Conservation (phyloP, 2,113 vertebrate genomes). For the Aptenodytes patagonicus region DNA sequence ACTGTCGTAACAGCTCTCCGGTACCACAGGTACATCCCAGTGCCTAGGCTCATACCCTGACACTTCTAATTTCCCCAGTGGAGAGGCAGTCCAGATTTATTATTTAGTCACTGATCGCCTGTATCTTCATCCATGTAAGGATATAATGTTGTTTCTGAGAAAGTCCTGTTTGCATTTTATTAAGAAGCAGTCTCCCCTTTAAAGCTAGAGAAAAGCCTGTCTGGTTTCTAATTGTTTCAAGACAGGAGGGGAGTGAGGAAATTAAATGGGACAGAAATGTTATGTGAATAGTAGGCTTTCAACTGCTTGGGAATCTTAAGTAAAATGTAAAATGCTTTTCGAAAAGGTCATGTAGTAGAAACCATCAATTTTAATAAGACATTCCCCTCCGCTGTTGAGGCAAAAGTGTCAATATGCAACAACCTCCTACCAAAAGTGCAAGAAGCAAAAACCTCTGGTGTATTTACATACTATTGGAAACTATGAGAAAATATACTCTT, state of each 20-base stretch:
- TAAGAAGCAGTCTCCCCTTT: not conserved
- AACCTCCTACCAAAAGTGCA: not conserved
- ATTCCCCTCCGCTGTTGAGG: not conserved
- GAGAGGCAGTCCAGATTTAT: not conserved
- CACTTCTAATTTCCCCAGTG: not conserved
- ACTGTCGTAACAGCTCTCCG: not conserved
- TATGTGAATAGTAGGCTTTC: not conserved
- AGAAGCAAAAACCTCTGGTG: not conserved
- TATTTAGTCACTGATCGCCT: not conserved
- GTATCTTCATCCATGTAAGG: not conserved
- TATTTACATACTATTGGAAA: not conserved
- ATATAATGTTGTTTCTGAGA: not conserved
- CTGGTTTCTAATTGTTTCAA: not conserved
- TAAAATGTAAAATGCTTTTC: constrained; percentile 15
- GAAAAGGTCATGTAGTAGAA: constrained; percentile 16
- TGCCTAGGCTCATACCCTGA: not conserved
- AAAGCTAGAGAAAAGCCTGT: not conserved
- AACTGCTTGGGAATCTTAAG: not conserved
- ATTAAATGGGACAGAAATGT: constrained; percentile 7
- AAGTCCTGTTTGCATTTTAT: not conserved
- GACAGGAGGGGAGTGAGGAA: not conserved
- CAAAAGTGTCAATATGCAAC: not conserved
- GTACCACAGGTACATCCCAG: not conserved
- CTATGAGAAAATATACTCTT: not conserved
- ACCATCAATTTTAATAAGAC: constrained; percentile 12